Base-by-base conservation (phyloP, 2,888 invertebrate genomes). In the Brenthis daphne region DNA sequence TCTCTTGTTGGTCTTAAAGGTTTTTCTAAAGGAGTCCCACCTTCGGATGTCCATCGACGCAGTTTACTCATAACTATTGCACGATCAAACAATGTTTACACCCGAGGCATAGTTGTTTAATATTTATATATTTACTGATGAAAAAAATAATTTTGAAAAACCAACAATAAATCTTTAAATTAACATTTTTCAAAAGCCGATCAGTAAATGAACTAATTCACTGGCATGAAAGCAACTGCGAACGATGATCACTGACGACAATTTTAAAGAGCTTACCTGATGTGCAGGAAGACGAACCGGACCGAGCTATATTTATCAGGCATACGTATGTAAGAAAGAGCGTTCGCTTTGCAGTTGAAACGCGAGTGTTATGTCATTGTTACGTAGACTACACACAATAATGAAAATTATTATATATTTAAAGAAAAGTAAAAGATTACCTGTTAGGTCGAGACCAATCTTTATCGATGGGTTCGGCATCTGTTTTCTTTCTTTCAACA, bases 41-140 rank as follows among this genome's bases (percentile, higher is more conserved):
- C 96, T 86, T 95, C 95, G 77, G 96, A 95, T 80, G 94, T 93
- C 85, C 96, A 96, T 83, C 96, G 94, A 76, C 93, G 88, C 77
- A 93, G 87, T 77, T 83, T 89, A 88, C 86, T 92, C 92, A 92
- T 92, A 77, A 86, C 89, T 87, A 84, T 75, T 75, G 74, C 77
- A 80, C 85, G 57, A 85, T 76, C 82, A 79, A 64, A 77, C 78
- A 73, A 67, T 73, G 69, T 68, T 73, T 67, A 73, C 74, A 77
- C 74, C 79, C 79, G 75, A 79, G 81, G 76, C 89, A 90, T 90
- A 76, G 77, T 86, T 81, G 80, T 58, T 54, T 57, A 16, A 13
- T 14, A 55, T 50, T 53, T 57, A 55, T 48, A 43, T 48, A 56
- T 33, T 6, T n/a, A n/a, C n/a, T 1, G 29, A n/a, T 29, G 5